Evolutionary conservation across 1,140 invertebrate genomes (phyloP).

Genomic region (Calliphora vicina): DNA sequence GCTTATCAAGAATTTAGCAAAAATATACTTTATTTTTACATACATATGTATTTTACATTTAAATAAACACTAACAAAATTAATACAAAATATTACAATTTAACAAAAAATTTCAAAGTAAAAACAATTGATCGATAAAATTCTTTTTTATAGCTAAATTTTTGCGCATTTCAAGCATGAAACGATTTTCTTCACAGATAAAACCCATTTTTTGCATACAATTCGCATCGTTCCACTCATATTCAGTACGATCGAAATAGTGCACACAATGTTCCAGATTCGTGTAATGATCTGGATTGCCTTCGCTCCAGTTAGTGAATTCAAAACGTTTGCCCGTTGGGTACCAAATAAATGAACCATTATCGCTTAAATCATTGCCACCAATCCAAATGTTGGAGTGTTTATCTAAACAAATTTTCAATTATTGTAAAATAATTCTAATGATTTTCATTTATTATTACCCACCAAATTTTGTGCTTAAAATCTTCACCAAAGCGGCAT

Average conservation of each 20-base stretch:
- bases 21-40: too few relatives aligned
- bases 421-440: too few relatives aligned
- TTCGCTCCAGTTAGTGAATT: neutral
- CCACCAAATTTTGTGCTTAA: neutral
- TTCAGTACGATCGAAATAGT: neutral
- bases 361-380: neutral
- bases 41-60: too few relatives aligned
- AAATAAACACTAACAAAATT: too few relatives aligned
- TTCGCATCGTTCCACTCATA: conserved; percentile 11
- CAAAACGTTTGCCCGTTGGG: neutral
- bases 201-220: conserved; percentile 3
- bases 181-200: conserved; percentile 17
- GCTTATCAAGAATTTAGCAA: too few relatives aligned
- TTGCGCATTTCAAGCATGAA: neutral
- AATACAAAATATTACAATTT: too few relatives aligned
- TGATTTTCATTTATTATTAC: too few relatives aligned
- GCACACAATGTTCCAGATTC: neutral
- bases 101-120: neutral
- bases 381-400: neutral
- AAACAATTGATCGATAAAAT: conserved; percentile 19
- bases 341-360: neutral
- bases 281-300: conserved; percentile 12
- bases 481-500: neutral
- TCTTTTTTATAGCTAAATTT: neutral
- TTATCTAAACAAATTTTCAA: too few relatives aligned